Conservation (phyloP, 1,140 invertebrate species). For the Achroia grisella region DNA sequence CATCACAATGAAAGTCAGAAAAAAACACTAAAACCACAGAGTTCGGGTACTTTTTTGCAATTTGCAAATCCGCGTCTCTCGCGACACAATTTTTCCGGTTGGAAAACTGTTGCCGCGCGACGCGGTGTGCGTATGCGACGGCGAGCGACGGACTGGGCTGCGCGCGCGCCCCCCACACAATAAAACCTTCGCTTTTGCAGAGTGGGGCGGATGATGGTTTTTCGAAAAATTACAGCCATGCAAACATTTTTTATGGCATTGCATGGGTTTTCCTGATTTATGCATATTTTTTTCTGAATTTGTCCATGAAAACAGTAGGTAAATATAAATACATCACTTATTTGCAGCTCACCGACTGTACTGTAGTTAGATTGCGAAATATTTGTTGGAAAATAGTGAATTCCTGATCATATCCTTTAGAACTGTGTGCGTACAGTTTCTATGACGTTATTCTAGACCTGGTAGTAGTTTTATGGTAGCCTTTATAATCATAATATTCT, state of each 20-base stretch:
- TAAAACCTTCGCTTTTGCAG: constrained; percentile 56
- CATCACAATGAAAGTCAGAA: constrained; percentile 27
- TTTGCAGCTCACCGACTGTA: too few relatives aligned
- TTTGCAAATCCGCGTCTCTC: constrained; percentile 28
- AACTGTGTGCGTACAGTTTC: too few relatives aligned
- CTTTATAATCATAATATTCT: too few relatives aligned
- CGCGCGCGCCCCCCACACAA: constrained; percentile 38
- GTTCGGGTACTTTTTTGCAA: constrained; percentile 1
- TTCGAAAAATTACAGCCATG: too few relatives aligned
- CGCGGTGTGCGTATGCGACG: constrained; percentile 43
- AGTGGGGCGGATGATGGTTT: constrained; percentile 34
- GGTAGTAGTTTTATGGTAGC: too few relatives aligned
- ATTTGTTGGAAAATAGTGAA: too few relatives aligned
- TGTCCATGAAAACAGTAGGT: not conserved
- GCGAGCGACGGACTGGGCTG: constrained; percentile 45
- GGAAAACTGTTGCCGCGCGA: constrained; percentile 63
- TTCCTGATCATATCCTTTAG: too few relatives aligned
- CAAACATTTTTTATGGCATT: too few relatives aligned
- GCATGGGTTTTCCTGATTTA: constrained; percentile 35
- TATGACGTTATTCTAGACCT: too few relatives aligned
- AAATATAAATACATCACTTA: too few relatives aligned
- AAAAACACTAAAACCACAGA: too few relatives aligned
- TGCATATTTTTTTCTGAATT: constrained; percentile 17
- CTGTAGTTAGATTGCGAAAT: too few relatives aligned
- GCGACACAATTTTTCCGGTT: constrained; percentile 65